phyloP scores from a whole-genome alignment of 23 tunicate species.

The Halocynthia roretzi region DNA sequence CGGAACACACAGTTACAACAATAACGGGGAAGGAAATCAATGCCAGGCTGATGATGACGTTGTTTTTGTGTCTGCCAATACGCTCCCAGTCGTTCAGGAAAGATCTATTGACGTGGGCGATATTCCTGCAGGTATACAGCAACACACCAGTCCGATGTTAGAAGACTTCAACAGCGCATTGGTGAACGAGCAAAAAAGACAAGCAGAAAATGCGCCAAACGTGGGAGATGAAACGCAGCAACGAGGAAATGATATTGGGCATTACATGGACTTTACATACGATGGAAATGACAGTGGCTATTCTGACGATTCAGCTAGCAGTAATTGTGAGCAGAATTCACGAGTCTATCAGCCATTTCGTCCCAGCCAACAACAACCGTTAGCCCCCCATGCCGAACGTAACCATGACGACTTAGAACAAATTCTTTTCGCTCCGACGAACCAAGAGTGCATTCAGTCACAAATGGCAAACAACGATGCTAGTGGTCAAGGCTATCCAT shows the following conservation, averaged over 20 bases:
- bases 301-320: slow-evolving; percentile 7
- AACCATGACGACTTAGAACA: neutral
- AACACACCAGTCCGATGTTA: neutral
- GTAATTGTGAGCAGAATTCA: neutral
- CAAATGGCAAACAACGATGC: too few species aligned
- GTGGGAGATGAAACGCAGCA: neutral
- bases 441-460: too few species aligned
- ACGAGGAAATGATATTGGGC: too few species aligned
- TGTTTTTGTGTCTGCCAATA: too few species aligned
- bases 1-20: too few species aligned
- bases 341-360: neutral
- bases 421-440: too few species aligned
- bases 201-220: neutral
- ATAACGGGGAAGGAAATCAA: too few species aligned
- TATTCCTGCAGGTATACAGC: neutral
- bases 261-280: neutral
- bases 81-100: too few species aligned
- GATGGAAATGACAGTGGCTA: slow-evolving; percentile 5
- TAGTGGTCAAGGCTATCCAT: too few species aligned
- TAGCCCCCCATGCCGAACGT: neutral
- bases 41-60: too few species aligned
- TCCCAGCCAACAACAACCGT: neutral
- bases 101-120: neutral
- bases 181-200: neutral
- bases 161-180: neutral